Base-by-base conservation (phyloP, 2,113 vertebrate species). In the Psilopogon haemacephalus region DNA sequence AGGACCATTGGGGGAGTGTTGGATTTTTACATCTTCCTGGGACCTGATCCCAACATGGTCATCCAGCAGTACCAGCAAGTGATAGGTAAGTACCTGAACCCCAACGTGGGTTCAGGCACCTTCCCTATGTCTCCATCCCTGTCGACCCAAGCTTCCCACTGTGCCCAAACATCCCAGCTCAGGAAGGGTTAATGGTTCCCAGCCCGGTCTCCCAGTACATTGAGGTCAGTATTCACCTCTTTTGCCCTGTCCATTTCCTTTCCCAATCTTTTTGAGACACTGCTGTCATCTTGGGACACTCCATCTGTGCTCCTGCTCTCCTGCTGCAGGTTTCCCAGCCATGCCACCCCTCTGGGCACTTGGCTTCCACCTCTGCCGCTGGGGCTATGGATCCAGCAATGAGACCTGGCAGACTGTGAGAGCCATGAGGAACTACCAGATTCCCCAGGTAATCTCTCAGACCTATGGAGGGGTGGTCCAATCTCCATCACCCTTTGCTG, bases 311-410 rank as follows among this genome's bases (percentile, higher is more conserved):
- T 81, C 28, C 80, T 1, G 1, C 32, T 81, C 33, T 84, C 71
- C 28, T 11, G 2, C 70, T 46, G 46, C 94, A 97, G 97, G 97
- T 55, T 97, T 95, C 48, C 98, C 98, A 2, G 97, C 98, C 17
- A 99, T 99, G 98, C 98, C 98, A 0, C 89, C 98, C 27, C 96
- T 98, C 87, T 99, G 98, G 98, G 98, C 98, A 0, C 92, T 99
- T 1, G 98, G 98, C 6, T 98, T 98, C 96, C 98, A 99, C 48
- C 98, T 99, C 56, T 98, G 98, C 91, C 98, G 98, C 84, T 99
- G 98, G 98, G 98, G 98, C 30, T 99, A 98, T 2, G 70, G 96
- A 37, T 96, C 97, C 15, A 99, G 98, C 84, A 97, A 98, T 1
- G 90, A 94, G 21, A 98, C 98, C 24, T 98, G 98, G 98, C 97